Evolutionary conservation across 2,888 invertebrate genomes (phyloP).

Genomic region (Epistrophella euchroma): DNA sequence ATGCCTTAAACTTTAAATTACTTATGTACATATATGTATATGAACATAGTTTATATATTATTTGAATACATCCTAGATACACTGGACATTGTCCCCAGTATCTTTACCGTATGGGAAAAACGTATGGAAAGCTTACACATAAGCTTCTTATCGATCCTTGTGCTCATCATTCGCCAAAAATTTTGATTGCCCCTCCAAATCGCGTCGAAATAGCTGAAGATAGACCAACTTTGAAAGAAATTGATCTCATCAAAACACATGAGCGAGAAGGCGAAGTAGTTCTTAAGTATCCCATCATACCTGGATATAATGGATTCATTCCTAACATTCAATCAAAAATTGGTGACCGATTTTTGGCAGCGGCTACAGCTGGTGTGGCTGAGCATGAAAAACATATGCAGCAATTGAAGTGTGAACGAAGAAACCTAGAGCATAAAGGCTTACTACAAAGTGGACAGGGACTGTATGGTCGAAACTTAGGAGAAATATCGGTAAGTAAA

Average conservation of each 20-base stretch:
- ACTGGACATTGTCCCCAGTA: conserved; percentile 91
- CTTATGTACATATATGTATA: too few species aligned
- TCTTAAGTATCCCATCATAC: conserved; percentile 89
- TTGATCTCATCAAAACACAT: conserved; percentile 88
- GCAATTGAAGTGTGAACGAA: conserved; percentile 85
- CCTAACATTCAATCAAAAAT: conserved; percentile 88
- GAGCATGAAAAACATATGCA: conserved; percentile 88
- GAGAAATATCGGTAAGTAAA: conserved; percentile 80
- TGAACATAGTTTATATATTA: background rate
- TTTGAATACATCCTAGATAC: conserved; percentile 85
- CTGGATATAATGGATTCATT: conserved; percentile 88
- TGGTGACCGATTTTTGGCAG: conserved; percentile 89
- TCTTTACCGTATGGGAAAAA: conserved; percentile 89
- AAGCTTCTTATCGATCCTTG: conserved; percentile 90
- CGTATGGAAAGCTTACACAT: conserved; percentile 90
- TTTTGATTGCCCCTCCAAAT: conserved; percentile 86
- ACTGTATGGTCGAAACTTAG: conserved; percentile 79
- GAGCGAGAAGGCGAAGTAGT: conserved; percentile 88
- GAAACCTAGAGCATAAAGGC: conserved; percentile 79
- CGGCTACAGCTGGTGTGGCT: conserved; percentile 89
- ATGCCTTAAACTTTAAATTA: conserved; percentile 73
- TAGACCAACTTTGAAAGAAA: conserved; percentile 87
- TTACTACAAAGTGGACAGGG: conserved; percentile 79
- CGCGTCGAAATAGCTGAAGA: conserved; percentile 83
- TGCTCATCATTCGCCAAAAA: conserved; percentile 89